Evolutionary conservation across 2,113 vertebrate species (phyloP).

Genomic region (Toxotes jaculatrix): DNA sequence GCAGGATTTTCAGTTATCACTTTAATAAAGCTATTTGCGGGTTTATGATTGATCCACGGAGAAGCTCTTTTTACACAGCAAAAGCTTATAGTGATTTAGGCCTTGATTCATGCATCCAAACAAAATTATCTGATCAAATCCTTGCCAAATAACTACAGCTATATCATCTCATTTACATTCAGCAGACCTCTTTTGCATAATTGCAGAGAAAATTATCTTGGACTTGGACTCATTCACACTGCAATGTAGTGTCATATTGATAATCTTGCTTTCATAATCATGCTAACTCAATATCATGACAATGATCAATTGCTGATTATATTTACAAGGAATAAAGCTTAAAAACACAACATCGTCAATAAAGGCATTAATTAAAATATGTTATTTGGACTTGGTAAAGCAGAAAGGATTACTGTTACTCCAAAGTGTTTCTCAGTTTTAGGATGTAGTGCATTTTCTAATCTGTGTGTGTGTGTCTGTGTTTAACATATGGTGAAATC

Average conservation of each 20-base stretch:
- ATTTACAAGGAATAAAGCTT: constrained; percentile 12
- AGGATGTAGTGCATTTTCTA: not conserved
- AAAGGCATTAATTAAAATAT: constrained; percentile 18
- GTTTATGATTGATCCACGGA: constrained; percentile 38
- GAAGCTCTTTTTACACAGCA: constrained; percentile 43
- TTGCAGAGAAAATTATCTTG: constrained; percentile 49
- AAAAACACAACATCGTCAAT: constrained; percentile 32
- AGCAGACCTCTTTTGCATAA: constrained; percentile 53
- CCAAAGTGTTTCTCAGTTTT: constrained; percentile 2
- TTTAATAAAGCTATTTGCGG: constrained; percentile 57
- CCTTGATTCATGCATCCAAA: constrained; percentile 59
- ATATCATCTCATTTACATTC: constrained; percentile 65
- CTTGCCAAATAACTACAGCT: constrained; percentile 52
- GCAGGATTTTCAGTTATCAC: constrained; percentile 25
- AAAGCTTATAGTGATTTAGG: constrained; percentile 44
- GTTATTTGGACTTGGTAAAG: not conserved
- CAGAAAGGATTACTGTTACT: not conserved
- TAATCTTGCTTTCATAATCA: constrained; percentile 24
- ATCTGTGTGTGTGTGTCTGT: not conserved
- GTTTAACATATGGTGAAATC: not conserved
- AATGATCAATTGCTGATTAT: constrained; percentile 43
- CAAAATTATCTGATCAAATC: constrained; percentile 64
- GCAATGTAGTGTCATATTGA: constrained; percentile 36
- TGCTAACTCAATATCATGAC: constrained; percentile 37
- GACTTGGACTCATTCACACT: constrained; percentile 14